Evolutionary conservation across 2,113 vertebrate genomes (phyloP).

Genomic region (Rhinopomastus cyanomelas): DNA sequence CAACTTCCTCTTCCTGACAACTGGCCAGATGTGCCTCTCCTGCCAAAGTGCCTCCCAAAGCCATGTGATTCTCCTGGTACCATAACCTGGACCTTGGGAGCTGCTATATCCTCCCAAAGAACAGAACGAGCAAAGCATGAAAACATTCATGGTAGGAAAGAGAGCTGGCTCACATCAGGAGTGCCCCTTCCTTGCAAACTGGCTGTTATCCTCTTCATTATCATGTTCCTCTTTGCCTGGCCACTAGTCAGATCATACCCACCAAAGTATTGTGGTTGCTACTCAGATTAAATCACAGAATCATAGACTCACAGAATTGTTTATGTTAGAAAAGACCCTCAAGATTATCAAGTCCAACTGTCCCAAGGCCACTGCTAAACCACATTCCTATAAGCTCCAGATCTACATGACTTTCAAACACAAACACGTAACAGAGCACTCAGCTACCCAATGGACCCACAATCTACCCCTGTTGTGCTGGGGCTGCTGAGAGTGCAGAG

Average conservation of each 20-base stretch:
- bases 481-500: not conserved
- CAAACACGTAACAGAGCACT: not conserved
- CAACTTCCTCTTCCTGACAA: not conserved
- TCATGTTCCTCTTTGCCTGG: not conserved
- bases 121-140: not conserved
- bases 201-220: not conserved
- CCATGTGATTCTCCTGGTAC: not conserved
- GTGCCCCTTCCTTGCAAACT: not conserved
- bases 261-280: not conserved
- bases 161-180: not conserved
- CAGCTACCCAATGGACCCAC: rapidly evolving
- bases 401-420: too few species aligned
- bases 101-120: not conserved
- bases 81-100: not conserved
- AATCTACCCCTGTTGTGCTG: not conserved
- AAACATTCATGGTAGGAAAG: not conserved
- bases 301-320: too few species aligned
- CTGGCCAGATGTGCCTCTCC: not conserved
- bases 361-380: too few species aligned
- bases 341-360: too few species aligned
- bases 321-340: too few species aligned
- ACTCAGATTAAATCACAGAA: not conserved
- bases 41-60: not conserved
- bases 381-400: too few species aligned
- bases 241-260: not conserved